Base-by-base conservation (phyloP, 2,113 vertebrate genomes). In the Percina caprodes region DNA sequence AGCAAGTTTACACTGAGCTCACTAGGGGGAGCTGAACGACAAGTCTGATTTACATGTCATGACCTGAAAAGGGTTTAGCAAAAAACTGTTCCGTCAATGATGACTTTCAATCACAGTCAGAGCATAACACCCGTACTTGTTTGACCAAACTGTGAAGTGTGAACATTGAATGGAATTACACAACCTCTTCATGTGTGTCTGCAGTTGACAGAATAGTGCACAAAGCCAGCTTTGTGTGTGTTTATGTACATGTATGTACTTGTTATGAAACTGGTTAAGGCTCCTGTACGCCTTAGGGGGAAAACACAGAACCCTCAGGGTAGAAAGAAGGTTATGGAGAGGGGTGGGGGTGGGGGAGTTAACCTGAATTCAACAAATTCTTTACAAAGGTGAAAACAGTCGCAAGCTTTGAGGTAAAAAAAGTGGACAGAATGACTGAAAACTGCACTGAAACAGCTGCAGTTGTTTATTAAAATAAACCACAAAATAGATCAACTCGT, bases 231-330 rank as follows among this genome's bases (percentile, higher is more conserved):
- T 60, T 49, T 65, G 70, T 84, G 79, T 79, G 62, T 61, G 65
- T 60, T 54, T 55, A 46, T 60, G 52, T 86, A 69, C 82, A 80
- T 74, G 83, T 71, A 88, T 90, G 90, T 77, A 85, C 83, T 78
- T 87, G 82, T 92, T 90, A 85, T 86, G 89, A 90, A 91, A 90
- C 76, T 75, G 67, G 63, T 79, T 88, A 85, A 85, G 82, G 78
- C 80, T 91, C 52, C 67, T 79, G 81, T 85, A 91, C 91, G 87
- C 82, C 77, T 74, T 71, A 26, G 60, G 30, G 75, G 67, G 26
- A 84, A 76, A 82, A 89, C 82, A 84, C 84, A 85, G 76, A 75
- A 42, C 51, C 80, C 52, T 51, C 48, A 52, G 51, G 49, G 23
- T 69, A 69, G 66, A 69, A 52, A 71, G 63, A 69, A 39, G 4